Evolutionary conservation across 2,888 invertebrate species (phyloP).

Genomic region (Calephelis perditalis): DNA sequence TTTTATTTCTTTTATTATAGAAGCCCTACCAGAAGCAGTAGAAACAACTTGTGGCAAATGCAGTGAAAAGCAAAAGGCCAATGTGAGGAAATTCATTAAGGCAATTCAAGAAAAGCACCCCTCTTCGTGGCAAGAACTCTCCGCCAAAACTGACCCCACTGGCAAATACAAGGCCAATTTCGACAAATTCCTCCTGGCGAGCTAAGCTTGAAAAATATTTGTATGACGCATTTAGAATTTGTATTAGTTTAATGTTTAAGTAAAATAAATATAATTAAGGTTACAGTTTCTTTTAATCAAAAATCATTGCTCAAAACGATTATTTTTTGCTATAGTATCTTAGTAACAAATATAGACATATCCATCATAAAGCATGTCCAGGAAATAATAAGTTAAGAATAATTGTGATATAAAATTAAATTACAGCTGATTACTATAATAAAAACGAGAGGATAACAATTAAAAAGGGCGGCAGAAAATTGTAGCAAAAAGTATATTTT

Average conservation of each 20-base stretch:
- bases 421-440: no score
- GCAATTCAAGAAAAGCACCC: constrained; percentile 78
- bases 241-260: background rate
- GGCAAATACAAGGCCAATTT: constrained; percentile 75
- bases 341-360: no score
- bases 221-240: background rate
- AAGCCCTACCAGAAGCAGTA: constrained; percentile 41
- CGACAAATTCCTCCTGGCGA: constrained; percentile 45
- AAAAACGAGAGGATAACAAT: no score
- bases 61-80: constrained; percentile 77
- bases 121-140: constrained; percentile 78
- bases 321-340: no score
- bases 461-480: no score
- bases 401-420: no score
- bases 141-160: constrained; percentile 80
- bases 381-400: no score
- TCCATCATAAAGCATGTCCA: no score
- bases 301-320: no score
- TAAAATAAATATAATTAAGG: no score
- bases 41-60: constrained; percentile 77
- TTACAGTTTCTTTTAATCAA: no score
- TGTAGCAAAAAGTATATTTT: no score
- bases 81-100: constrained; percentile 74
- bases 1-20: constrained; percentile 31
- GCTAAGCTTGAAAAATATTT: constrained; percentile 14